Base-by-base conservation (phyloP, 2,113 vertebrate species). In the Bombycilla garrulus region DNA sequence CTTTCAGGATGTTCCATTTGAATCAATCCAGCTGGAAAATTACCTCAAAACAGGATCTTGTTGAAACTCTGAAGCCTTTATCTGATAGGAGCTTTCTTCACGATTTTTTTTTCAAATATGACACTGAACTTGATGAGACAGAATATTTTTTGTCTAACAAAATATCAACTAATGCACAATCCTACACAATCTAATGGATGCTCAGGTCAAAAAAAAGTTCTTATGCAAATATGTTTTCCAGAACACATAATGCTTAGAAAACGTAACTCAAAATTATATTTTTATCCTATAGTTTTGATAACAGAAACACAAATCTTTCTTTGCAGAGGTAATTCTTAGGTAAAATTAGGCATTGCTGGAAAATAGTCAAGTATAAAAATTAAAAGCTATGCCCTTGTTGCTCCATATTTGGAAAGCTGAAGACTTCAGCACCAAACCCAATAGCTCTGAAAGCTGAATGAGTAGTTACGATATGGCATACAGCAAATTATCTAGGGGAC, bases 381-480 rank as follows among this genome's bases (percentile, higher is more conserved):
- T 6, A 90, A 61, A 58, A 88, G 62, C 33, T 62, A 81, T 50
- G 23, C 4, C 25, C 35, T 81, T 54, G 9, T 29, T 86, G 14
- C 47, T 84, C 40, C 2, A 10, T 56, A 54, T 35, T 77, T 56
- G 24, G 60, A 86, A 88, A 70, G 48, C 15, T 2, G 2, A 81
- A 88, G 17, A 38, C 11, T 57, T 77, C 26, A 61, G 58, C 29
- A 72, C 58, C 10, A 80, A 82, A 81, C 51, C 7, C 1, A 51
- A 31, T 4, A 74, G 57, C 36, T 42, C 51, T 36, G n/a, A 83
- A 73, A 28, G 25, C 19, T 86, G 47, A 86, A 67, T 11, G 25
- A 15, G 11, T 38, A 62, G 51, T 29, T 24, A 64, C 0, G 1
- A 73, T 33, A 47, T 0, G 0, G 29, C 3, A 2, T 24, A 57